Evolutionary conservation across 2,888 invertebrate genomes (phyloP), one percentile per base, ranked within the genome.

Genomic region (Drosophila merina): DNA sequence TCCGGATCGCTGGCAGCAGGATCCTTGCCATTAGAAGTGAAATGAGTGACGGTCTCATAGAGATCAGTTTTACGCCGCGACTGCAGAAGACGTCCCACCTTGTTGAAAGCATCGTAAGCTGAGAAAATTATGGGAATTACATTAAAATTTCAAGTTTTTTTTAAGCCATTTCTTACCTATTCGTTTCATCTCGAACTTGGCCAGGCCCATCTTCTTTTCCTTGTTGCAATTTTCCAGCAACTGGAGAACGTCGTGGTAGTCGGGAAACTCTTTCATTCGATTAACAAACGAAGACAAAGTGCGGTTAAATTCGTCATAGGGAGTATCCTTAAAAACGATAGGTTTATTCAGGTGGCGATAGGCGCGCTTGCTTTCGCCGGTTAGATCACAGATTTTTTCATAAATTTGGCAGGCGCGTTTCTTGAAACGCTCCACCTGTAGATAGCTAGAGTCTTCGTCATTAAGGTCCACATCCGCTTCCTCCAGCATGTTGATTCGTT

Each of bases 391-490:
- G 75, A 95, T 93, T 88, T 94, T 94, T n/a, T 93, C 93, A 69
- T 91, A 92, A 59, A 92, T 91, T 89, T 91, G 90, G 63, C 91
- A 91, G 36, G 92, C 92, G 49, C 92, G 84, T 60, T 91, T 91
- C 60, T 92, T 91, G 54, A 73, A 92, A 20, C 91, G 89, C 62
- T 95, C 95, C 71, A 95, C 93, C 75, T 95, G 93, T 42, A 96
- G 92, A 91, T 95, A 97, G 31, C 93, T 92, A 2, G 96, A 96
- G 89, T 95, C 93, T 30, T 96, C 96, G 75, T 95, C 95, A 77
- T 95, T 95, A 82, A 95, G 94, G 89, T 95, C 94, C 74, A 96
- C 94, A 1, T 96, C 94, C 80, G 96, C 96, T 51, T 93, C 92
- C 83, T 96, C 96, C 4, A 96, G 89, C 72, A 94, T 92, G 76